Conservation (phyloP, 1,140 invertebrate species). For the Metaphire vulgaris region DNA sequence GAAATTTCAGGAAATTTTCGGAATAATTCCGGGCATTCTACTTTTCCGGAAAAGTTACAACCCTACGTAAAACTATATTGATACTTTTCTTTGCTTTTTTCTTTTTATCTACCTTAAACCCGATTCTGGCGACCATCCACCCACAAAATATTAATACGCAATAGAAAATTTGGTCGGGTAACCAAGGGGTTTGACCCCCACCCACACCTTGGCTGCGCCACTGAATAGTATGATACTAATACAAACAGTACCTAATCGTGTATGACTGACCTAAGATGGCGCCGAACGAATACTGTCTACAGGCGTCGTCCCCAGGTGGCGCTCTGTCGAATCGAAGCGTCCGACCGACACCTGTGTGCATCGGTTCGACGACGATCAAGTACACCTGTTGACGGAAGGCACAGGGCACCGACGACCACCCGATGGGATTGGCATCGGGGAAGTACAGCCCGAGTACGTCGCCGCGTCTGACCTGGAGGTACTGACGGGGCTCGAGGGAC, state of each 20-base stretch:
- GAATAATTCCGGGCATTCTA: too few species aligned
- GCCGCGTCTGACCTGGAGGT: not conserved
- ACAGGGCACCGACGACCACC: constrained; percentile 22
- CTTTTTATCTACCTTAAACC: too few species aligned
- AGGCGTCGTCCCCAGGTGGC: not conserved
- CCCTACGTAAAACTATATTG: too few species aligned
- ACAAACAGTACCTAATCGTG: not conserved
- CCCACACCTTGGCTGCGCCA: too few species aligned
- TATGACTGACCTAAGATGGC: not conserved
- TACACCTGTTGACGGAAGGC: constrained; percentile 5
- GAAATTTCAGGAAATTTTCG: too few species aligned
- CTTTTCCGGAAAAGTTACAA: too few species aligned
- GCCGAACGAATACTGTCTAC: not conserved
- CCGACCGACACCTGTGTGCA: not conserved
- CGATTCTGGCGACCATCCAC: too few species aligned
- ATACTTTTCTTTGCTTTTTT: too few species aligned
- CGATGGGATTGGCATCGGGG: constrained; percentile 21
- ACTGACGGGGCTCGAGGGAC: not conserved
- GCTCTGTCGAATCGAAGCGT: not conserved
- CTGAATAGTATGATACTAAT: not conserved
- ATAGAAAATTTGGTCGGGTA: too few species aligned
- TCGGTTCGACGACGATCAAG: not conserved
- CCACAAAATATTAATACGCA: too few species aligned
- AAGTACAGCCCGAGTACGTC: constrained; percentile 14
- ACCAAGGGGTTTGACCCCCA: too few species aligned